Conservation (phyloP, 2,797 vertebrate genomes). For the Dendrocincla tyrannina region DNA sequence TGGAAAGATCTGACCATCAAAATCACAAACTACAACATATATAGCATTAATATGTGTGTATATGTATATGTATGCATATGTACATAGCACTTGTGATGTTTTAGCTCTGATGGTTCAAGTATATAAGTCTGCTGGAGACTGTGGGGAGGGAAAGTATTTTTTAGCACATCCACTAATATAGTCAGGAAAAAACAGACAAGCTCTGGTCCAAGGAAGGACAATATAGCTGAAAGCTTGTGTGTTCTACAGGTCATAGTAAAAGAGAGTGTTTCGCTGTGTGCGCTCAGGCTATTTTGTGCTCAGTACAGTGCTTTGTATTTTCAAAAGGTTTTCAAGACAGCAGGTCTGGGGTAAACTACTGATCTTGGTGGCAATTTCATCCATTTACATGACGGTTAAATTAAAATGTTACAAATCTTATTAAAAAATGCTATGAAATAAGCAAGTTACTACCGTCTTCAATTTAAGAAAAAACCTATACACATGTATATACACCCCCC, state of each 20-base stretch:
- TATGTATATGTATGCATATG: no score
- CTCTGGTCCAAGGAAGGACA: not conserved
- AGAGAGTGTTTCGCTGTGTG: not conserved
- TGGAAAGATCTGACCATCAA: not conserved
- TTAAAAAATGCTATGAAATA: not conserved
- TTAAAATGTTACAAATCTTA: not conserved
- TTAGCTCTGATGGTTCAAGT: not conserved
- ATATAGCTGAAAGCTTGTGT: not conserved
- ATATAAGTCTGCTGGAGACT: not conserved
- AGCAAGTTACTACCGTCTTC: not conserved
- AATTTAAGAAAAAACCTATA: not conserved
- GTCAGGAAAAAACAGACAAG: not conserved
- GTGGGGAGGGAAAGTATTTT: not conserved
- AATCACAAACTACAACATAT: not conserved
- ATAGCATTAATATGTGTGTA: not conserved
- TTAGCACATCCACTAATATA: not conserved
- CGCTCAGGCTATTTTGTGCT: not conserved
- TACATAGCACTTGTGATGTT: fast-evolving
- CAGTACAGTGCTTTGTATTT: not conserved
- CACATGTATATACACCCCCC: not conserved
- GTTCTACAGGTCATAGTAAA: not conserved
- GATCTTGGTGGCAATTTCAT: not conserved
- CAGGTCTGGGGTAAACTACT: not conserved
- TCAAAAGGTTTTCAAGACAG: not conserved
- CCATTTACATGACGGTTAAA: not conserved